Base-by-base conservation (phyloP, 2,888 invertebrate genomes). In the Stenoptilia bipunctidactyla region DNA sequence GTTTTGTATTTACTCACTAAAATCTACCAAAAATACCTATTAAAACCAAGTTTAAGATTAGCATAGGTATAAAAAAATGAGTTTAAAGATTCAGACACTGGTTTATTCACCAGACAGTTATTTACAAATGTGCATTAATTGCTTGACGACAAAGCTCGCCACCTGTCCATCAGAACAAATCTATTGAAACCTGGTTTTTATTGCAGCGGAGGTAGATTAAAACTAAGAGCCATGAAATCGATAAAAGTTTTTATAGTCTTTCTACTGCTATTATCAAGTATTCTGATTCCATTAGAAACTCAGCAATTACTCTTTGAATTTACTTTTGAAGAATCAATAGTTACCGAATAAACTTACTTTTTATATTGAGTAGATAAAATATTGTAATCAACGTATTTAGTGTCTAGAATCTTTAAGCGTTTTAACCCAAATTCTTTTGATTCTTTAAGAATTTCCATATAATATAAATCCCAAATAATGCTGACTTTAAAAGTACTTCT, bases 71-170 rank as follows among this genome's bases (percentile, higher is more conserved):
- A n/a, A n/a, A n/a, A n/a, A n/a, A n/a, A n/a, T n/a, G n/a, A n/a
- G n/a, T n/a, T n/a, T n/a, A n/a, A n/a, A n/a, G n/a, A 52, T 56
- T 63, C 58, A 54, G 65, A 64, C 69, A 70, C 66, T 69, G 63
- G 63, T 64, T 67, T 65, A 61, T 53, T 51, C 52, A 57, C 54
- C 61, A 50, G 68, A 61, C 67, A 61, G 66, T 59, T 64, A n/a
- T n/a, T n/a, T n/a, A 75, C 73, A 74, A 74, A 75, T 74, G 70
- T 74, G 76, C 70, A 72, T 76, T 74, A 72, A 68, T 66, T 67
- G 57, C 58, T 63, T 69, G 71, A 75, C 71, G 71, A 71, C n/a
- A n/a, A 72, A 71, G 64, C 67, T 60, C 58, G 56, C 47, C 70
- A 71, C 70, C 70, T 73, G 70, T 46, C 52, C 48, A 52, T 49